Percentiles rank a stretch among this genome's conserved stretches.
Evolutionary conservation across 2,888 invertebrate genomes (phyloP).

Genomic region (Atethmia centrago): DNA sequence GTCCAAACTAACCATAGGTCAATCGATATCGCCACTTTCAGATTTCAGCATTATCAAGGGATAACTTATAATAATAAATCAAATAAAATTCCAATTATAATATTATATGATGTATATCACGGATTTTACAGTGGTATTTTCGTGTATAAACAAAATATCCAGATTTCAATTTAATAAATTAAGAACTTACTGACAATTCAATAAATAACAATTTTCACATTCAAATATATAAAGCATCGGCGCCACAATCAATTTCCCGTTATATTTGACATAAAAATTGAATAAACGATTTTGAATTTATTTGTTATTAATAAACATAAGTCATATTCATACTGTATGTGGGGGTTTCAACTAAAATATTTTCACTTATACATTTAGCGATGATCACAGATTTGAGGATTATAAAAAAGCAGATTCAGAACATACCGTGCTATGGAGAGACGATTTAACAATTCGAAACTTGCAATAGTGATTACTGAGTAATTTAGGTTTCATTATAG

Average conservation of each 20-base stretch:
- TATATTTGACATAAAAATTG: constrained; percentile 66
- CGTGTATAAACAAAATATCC: constrained; percentile 89
- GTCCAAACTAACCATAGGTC: not conserved
- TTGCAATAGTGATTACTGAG: constrained; percentile 90
- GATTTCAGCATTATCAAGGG: not conserved
- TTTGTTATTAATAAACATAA: constrained; percentile 61
- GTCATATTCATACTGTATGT: constrained; percentile 80
- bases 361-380: constrained; percentile 88
- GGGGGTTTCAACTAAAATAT: constrained; percentile 85
- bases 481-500: constrained; percentile 89
- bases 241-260: constrained; percentile 84
- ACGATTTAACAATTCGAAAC: constrained; percentile 88
- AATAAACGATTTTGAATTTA: constrained; percentile 62
- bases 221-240: constrained; percentile 84
- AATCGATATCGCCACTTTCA: not conserved
- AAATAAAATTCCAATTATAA: constrained; percentile 88
- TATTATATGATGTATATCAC: constrained; percentile 90
- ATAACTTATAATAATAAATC: constrained; percentile 2
- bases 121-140: constrained; percentile 90
- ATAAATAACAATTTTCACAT: constrained; percentile 90
- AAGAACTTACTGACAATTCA: constrained; percentile 87
- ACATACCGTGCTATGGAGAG: constrained; percentile 89
- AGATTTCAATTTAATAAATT: constrained; percentile 89
- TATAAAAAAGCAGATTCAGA: constrained; percentile 90
- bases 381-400: constrained; percentile 90